Conservation (phyloP, 2,888 invertebrate genomes). For the Latheticus oryzae region DNA sequence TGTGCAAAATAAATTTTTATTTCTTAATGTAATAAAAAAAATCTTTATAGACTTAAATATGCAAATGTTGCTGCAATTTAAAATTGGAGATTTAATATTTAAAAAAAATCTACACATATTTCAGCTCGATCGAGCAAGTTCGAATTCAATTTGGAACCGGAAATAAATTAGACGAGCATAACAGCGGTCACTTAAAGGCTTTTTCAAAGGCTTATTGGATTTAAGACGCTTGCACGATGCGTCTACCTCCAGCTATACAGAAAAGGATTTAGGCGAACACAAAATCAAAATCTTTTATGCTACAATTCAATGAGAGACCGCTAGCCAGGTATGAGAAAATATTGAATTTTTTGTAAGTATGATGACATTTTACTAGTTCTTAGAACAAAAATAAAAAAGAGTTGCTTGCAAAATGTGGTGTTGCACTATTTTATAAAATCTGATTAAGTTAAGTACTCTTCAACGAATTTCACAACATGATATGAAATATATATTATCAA, state of each 20-base stretch:
- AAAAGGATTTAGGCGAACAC: slow-evolving; percentile 2
- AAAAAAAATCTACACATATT: slow-evolving; percentile 18
- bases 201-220: slow-evolving; percentile 54
- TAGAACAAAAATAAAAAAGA: too few species aligned
- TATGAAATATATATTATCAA: too few species aligned
- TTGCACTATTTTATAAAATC: too few species aligned
- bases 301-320: too few species aligned
- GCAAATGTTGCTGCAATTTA: slow-evolving; percentile 6
- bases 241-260: slow-evolving; percentile 16
- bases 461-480: too few species aligned
- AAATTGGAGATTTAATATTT: too few species aligned
- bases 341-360: too few species aligned
- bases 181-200: slow-evolving; percentile 55
- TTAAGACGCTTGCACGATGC: slow-evolving; percentile 22
- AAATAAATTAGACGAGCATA: slow-evolving; percentile 55
- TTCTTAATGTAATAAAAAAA: slow-evolving; percentile 29
- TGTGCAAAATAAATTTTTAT: slow-evolving; percentile 27
- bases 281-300: too few species aligned
- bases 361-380: too few species aligned
- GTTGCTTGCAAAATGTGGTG: too few species aligned
- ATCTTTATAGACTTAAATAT: background rate
- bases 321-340: too few species aligned
- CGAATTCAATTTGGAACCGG: slow-evolving; percentile 56
- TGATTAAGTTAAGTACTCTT: too few species aligned
- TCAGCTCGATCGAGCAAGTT: slow-evolving; percentile 9